A percentile compares a stretch with the other conserved stretches of the same genome.
Evolutionary conservation across 2,113 vertebrate species (phyloP).

Genomic region (Syngnathus scovelli): DNA sequence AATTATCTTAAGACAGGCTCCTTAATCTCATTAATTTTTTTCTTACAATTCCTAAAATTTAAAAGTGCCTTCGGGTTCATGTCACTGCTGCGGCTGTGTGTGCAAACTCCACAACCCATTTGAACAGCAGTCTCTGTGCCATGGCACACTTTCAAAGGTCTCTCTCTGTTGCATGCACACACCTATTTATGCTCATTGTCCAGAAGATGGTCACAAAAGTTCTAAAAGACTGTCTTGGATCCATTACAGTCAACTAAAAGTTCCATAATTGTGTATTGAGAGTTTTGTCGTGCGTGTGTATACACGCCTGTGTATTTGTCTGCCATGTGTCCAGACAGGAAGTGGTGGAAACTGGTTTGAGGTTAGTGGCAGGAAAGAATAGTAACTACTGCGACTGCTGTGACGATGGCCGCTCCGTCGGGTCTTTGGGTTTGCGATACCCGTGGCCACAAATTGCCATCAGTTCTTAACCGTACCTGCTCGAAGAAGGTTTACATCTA

Average conservation of each 20-base stretch:
- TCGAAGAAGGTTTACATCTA: conserved; percentile 9
- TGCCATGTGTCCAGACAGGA: conserved; percentile 61
- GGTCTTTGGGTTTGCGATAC: conserved; percentile 65
- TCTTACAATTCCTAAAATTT: neutral
- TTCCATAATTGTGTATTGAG: conserved; percentile 33
- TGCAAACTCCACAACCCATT: neutral
- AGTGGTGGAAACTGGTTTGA: conserved; percentile 68
- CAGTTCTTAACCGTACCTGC: conserved; percentile 26
- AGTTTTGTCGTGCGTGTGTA: conserved; percentile 21
- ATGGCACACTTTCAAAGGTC: neutral
- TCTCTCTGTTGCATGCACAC: neutral
- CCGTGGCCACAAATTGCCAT: conserved; percentile 56
- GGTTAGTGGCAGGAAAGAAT: conserved; percentile 74
- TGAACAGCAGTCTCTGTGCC: neutral
- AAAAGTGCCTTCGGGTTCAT: neutral
- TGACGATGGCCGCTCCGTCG: conserved; percentile 61
- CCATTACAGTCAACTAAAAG: conserved; percentile 41
- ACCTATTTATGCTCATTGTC: conserved; percentile 22
- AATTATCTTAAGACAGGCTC: neutral
- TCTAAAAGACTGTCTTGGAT: conserved; percentile 34
- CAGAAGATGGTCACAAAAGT: conserved; percentile 20
- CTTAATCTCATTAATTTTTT: neutral
- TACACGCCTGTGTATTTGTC: neutral
- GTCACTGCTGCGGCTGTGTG: neutral
- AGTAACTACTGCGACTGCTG: conserved; percentile 69